Base-by-base conservation (phyloP, 2,113 vertebrate species). In the Ivindomyrus marchei region DNA sequence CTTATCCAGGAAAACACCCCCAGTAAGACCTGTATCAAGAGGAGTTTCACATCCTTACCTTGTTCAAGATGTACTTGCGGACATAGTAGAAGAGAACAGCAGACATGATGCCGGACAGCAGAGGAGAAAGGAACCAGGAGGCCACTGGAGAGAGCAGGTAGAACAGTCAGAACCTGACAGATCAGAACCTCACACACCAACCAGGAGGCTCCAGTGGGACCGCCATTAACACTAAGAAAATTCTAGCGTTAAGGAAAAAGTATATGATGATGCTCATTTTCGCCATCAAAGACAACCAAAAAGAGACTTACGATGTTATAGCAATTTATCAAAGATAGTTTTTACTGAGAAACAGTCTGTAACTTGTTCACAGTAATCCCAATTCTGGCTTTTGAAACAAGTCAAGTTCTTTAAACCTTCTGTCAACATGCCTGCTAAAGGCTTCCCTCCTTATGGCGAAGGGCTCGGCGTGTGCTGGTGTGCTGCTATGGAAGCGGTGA, bases 41-140 rank as follows among this genome's bases (percentile, higher is more conserved):
- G 6, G 49, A 87, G 17, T 8, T n/a, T 56, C n/a, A 42, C 19
- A 62, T 6, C 21, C 93, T 95, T 95, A 98, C 98, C 97, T 99
- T 98, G 42, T 86, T 92, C 56, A 99, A 96, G 86, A 99, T 99
- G 95, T 97, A 96, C 92, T 93, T 96, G 45, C 94, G 97, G 84
- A 99, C 96, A 0, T 97, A 93, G 93, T 96, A 98, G 94, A 99
- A 99, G 45, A 99, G 96, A 91, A 97, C 39, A 89, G 97, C 98
- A 92, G 98, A 99, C 98, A 98, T 99, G 91, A 97, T 94, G 77
- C 98, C 98, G 0, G 98, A 99, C 39, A 99, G 96, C 47, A 99
- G 94, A 3, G 98, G 98, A 0, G 98, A 99, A 91, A 99, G 94
- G 94, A 99, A 99, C 98, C 98, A 99, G 91, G 98, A 99, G 53